These are phyloP conservation scores for Dicerorhinus sumatrensis DNA, from an alignment of 2,113 vertebrate genomes.

Conservation along the genomic window DNA sequence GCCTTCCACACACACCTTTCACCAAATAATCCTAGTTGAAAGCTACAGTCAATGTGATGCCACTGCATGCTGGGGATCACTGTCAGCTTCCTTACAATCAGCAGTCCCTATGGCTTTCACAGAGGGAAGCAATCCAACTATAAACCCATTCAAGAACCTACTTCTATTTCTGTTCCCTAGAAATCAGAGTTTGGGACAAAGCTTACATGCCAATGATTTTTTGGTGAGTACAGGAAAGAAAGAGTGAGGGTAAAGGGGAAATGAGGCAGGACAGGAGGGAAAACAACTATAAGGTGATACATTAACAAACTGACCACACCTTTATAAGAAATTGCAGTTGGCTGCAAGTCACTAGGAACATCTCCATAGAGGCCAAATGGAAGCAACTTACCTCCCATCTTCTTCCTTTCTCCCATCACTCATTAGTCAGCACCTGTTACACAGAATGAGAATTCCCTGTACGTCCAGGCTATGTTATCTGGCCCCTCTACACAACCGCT, in stretches of 20 bases:
- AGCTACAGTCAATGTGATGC: background rate
- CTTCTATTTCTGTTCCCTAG: constrained; percentile 2
- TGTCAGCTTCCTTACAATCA: background rate
- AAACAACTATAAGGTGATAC: background rate
- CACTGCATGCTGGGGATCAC: background rate
- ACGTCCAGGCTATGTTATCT: background rate
- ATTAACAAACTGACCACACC: background rate
- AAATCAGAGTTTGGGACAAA: background rate
- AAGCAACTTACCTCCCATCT: background rate
- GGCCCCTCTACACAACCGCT: background rate
- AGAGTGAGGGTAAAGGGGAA: background rate
- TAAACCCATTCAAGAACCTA: background rate
- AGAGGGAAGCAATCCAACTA: background rate
- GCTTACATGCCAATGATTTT: background rate
- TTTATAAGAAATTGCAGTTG: background rate
- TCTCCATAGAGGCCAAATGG: background rate
- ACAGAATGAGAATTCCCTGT: background rate
- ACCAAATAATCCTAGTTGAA: background rate
- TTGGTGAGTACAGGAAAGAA: background rate
- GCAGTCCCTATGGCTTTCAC: background rate
- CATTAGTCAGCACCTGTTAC: background rate
- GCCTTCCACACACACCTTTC: background rate
- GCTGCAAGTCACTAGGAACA: background rate
- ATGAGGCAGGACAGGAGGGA: background rate
- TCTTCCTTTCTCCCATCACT: background rate